phyloP scores from a whole-genome alignment of 2,797 vertebrate species.

The Garrulus glandarius region DNA sequence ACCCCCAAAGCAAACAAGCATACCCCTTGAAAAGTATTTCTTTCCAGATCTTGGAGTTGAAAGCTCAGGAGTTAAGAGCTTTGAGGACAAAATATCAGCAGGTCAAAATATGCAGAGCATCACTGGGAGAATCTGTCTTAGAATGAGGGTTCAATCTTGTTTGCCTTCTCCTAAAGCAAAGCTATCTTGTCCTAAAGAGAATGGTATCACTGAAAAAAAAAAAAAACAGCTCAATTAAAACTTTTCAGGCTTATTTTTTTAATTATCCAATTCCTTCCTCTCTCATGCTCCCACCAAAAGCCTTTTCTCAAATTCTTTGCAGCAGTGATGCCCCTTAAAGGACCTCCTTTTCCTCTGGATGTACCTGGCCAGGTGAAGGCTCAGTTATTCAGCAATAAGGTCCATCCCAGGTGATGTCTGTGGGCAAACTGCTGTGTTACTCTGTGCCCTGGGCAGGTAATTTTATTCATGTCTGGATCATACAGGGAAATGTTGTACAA shows the following conservation, averaged over 20 bases:
- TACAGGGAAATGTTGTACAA: background rate
- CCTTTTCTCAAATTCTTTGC: background rate
- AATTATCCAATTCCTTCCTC: background rate
- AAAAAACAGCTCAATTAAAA: background rate
- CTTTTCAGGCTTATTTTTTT: background rate
- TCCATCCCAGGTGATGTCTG: background rate
- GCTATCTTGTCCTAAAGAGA: background rate
- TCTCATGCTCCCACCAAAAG: background rate
- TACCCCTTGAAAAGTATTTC: background rate
- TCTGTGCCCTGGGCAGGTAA: background rate
- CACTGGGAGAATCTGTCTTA: background rate
- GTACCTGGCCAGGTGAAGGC: background rate
- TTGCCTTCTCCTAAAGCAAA: background rate
- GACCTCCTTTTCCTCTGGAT: background rate
- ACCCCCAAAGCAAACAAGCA: too few relatives aligned
- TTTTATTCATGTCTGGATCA: background rate
- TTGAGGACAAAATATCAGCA: background rate
- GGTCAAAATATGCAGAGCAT: background rate
- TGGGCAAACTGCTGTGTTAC: background rate
- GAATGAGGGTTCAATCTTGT: fast-evolving
- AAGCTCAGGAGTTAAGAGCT: background rate
- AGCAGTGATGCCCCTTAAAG: background rate
- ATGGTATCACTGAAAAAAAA: background rate
- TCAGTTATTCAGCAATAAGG: background rate
- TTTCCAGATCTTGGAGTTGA: background rate